phyloP scores from a whole-genome alignment of 2,797 vertebrate species.

The Rhyacichthys aspro region DNA sequence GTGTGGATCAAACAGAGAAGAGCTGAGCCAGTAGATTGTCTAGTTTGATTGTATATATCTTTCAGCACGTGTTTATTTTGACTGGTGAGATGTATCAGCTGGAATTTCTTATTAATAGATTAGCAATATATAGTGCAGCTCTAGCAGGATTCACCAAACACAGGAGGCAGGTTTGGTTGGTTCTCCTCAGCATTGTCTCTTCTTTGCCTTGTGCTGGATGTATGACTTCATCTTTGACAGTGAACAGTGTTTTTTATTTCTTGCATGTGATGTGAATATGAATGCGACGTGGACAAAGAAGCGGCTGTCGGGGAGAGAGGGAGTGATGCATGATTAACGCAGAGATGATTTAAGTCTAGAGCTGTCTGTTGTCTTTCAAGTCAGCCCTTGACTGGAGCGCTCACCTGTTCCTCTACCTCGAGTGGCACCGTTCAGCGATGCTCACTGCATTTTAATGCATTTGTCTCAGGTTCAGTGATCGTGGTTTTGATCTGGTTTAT shows the following conservation, averaged over 20 bases:
- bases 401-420: conserved; percentile 5
- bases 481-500: conserved; percentile 9
- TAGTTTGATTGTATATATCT: background rate
- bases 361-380: conserved; percentile 48
- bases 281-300: conserved; percentile 58
- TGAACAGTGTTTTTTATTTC: conserved; percentile 50
- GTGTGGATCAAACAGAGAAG: background rate
- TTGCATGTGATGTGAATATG: conserved; percentile 62
- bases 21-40: background rate
- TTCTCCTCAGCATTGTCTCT: conserved; percentile 13
- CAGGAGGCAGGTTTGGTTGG: background rate
- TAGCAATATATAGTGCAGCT: background rate
- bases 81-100: conserved; percentile 8
- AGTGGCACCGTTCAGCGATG: conserved; percentile 20
- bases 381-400: conserved; percentile 32
- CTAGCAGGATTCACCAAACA: no score
- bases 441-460: conserved; percentile 18
- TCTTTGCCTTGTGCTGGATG: conserved; percentile 33
- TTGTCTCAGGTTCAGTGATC: conserved; percentile 8
- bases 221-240: conserved; percentile 58
- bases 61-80: conserved; percentile 3
- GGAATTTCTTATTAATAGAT: background rate
- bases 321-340: conserved; percentile 48
- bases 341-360: conserved; percentile 55
- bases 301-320: conserved; percentile 41